A percentile compares a stretch with the other conserved stretches of the same genome.
Conservation (phyloP, 2,888 invertebrate species). For the Oligia fasciuncula region DNA sequence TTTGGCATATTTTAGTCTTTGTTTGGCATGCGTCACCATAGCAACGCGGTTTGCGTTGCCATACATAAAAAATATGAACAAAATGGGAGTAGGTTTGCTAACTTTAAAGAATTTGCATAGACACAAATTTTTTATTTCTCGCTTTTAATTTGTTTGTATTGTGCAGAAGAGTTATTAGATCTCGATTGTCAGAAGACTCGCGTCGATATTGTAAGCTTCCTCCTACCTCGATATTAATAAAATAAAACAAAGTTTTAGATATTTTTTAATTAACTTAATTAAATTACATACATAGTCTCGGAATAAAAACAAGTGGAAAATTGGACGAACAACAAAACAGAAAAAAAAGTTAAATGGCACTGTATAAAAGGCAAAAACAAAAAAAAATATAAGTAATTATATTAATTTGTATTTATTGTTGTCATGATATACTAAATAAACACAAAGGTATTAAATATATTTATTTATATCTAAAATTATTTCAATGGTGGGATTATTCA, state of each 20-base stretch:
- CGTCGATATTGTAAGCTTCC: neutral
- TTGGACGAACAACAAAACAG: conserved; percentile 5
- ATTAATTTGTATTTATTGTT: conserved; percentile 34
- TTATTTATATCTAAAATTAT: conserved; percentile 30
- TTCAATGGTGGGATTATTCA: conserved; percentile 64
- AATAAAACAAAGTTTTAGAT: conserved; percentile 4
- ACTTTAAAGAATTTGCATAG: neutral
- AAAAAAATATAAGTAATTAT: neutral
- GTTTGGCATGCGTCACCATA: conserved; percentile 40
- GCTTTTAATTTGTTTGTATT: neutral
- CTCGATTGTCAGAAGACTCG: neutral
- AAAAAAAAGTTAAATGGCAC: conserved; percentile 28
- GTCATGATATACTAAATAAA: conserved; percentile 46
- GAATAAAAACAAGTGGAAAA: conserved; percentile 19
- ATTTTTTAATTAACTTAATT: conserved; percentile 17
- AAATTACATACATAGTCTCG: neutral
- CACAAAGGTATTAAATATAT: conserved; percentile 14
- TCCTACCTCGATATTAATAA: neutral
- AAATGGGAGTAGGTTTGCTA: neutral
- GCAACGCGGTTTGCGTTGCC: too few relatives aligned
- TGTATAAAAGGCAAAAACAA: conserved; percentile 16
- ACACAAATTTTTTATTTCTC: neutral
- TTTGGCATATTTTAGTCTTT: too few relatives aligned
- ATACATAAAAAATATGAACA: neutral
- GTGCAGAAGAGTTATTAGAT: neutral